Conservation (phyloP, 2,888 invertebrate genomes). For the Dendrolimus pini region DNA sequence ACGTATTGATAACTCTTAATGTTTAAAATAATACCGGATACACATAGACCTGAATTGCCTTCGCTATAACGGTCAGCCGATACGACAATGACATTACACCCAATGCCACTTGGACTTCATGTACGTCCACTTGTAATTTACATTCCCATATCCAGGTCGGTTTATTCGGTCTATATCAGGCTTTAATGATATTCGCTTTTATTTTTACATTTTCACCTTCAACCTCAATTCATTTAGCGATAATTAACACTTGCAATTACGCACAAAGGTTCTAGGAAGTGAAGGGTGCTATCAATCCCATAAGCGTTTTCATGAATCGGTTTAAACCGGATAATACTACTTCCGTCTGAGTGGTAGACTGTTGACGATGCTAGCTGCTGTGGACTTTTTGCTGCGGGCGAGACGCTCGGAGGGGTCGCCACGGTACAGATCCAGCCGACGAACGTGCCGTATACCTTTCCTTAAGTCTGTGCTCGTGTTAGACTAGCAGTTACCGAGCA, state of each 20-base stretch:
- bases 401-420: slow-evolving; percentile 31
- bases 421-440: slow-evolving; percentile 11
- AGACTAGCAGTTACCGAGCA: slow-evolving; percentile 35
- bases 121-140: background rate
- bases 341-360: background rate
- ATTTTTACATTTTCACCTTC: slow-evolving; percentile 6
- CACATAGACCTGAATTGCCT: slow-evolving; percentile 15
- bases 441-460: slow-evolving; percentile 37
- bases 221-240: background rate
- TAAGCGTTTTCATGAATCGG: background rate
- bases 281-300: background rate
- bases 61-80: slow-evolving; percentile 16
- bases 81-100: slow-evolving; percentile 18
- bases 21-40: slow-evolving; percentile 16
- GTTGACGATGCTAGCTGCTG: slow-evolving; percentile 1
- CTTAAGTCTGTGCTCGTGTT: slow-evolving; percentile 27
- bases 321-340: background rate
- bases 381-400: slow-evolving; percentile 30
- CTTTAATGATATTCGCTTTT: background rate
- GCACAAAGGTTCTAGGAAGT: background rate
- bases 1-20: slow-evolving; percentile 1
- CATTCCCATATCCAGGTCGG: slow-evolving; percentile 12
- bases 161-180: no score
- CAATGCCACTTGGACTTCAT: slow-evolving; percentile 19
- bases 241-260: background rate